Conservation (phyloP, 2,888 invertebrate genomes). For the Hirtodrosophila confusa region DNA sequence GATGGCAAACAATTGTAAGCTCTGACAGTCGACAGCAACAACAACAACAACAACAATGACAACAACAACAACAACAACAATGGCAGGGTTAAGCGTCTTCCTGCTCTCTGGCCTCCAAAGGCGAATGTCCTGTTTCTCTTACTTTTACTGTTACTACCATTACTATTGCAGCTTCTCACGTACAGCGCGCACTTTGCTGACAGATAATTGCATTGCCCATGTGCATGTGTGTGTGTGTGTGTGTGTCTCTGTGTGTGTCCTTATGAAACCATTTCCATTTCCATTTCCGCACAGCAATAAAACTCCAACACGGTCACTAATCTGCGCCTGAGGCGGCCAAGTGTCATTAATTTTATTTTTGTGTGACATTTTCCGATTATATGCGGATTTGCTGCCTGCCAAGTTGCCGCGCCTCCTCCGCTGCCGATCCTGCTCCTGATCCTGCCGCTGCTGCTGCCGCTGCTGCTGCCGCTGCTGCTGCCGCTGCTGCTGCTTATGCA, state of each 20-base stretch:
- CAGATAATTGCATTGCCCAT: conserved; percentile 72
- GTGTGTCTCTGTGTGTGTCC: conserved; percentile 42
- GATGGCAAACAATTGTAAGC: conserved; percentile 75
- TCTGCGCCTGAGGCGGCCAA: conserved; percentile 65
- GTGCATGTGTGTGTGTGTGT: conserved; percentile 23
- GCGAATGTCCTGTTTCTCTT: conserved; percentile 64
- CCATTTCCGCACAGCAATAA: conserved; percentile 73
- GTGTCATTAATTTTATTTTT: conserved; percentile 75
- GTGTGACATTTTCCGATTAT: conserved; percentile 75
- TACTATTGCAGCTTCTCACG: conserved; percentile 50
- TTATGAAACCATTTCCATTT: conserved; percentile 74
- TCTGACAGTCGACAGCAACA: conserved; percentile 66
- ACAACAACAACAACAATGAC: conserved; percentile 37
- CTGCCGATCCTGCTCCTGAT: neutral
- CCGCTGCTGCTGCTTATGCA: conserved; percentile 14
- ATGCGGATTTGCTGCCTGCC: conserved; percentile 66
- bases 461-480: conserved; percentile 1
- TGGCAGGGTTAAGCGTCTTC: conserved; percentile 48
- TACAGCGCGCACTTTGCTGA: conserved; percentile 60
- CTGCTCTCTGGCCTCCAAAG: conserved; percentile 44
- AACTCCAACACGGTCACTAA: conserved; percentile 73
- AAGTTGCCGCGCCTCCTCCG: conserved; percentile 3
- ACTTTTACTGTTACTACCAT: conserved; percentile 19
- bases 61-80: conserved; percentile 40
- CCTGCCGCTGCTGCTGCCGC: neutral